A percentile compares a stretch with the other conserved stretches of the same genome.
These are phyloP conservation scores for Netelia fuscicornis DNA, from an alignment of 2,888 invertebrate genomes.

Conservation along the genomic window DNA sequence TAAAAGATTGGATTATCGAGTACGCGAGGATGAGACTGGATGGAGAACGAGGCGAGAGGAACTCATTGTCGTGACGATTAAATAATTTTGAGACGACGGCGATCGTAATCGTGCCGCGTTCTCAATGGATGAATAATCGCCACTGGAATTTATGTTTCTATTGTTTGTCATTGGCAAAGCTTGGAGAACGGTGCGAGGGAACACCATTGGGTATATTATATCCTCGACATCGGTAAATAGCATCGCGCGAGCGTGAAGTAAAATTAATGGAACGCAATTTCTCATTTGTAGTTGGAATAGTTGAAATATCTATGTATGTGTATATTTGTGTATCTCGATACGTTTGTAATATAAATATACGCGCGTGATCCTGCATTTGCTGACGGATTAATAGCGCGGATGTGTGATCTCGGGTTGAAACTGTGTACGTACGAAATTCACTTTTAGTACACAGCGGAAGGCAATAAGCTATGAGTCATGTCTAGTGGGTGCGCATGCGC, in stretches of 20 bases:
- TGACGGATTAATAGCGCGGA: slow-evolving; percentile 51
- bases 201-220: slow-evolving; percentile 18
- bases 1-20: no score
- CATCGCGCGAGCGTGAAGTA: slow-evolving; percentile 30
- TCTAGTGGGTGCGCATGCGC: slow-evolving; percentile 28
- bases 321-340: slow-evolving; percentile 11
- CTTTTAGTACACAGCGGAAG: slow-evolving; percentile 5
- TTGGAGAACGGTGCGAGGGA: not conserved
- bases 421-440: slow-evolving; percentile 10
- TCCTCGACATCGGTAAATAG: not conserved
- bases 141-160: slow-evolving; percentile 62
- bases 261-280: slow-evolving; percentile 59
- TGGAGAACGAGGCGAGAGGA: not conserved
- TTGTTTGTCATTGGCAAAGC: slow-evolving; percentile 58
- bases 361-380: slow-evolving; percentile 36
- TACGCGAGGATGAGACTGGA: not conserved
- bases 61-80: slow-evolving; percentile 42
- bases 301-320: not conserved
- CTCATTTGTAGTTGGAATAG: slow-evolving; percentile 36
- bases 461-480: slow-evolving; percentile 52
- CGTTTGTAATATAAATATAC: slow-evolving; percentile 20
- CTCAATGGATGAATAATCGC: slow-evolving; percentile 64
- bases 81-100: slow-evolving; percentile 60
- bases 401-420: slow-evolving; percentile 2
- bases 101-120: slow-evolving; percentile 47